Conservation (phyloP, 2,888 invertebrate genomes). For the Agrilus biguttatus region DNA sequence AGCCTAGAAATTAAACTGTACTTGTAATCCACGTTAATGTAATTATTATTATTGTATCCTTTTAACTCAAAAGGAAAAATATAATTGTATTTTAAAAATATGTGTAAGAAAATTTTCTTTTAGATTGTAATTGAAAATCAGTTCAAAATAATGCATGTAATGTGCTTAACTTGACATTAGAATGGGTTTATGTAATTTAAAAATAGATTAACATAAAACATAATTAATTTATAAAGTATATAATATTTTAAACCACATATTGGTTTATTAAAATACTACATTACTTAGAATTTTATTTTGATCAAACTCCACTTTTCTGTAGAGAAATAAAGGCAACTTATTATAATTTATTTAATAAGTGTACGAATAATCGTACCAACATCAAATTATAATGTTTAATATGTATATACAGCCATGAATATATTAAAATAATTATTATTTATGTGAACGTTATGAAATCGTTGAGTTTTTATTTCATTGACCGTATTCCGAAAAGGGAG, state of each 20-base stretch:
- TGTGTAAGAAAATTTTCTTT: too few relatives aligned
- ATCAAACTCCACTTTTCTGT: neutral
- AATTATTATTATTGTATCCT: neutral
- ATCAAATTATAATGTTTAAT: conserved; percentile 24
- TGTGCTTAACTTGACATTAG: too few relatives aligned
- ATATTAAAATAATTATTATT: conserved; percentile 17
- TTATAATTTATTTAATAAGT: conserved; percentile 21
- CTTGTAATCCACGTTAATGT: neutral
- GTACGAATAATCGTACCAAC: conserved; percentile 30
- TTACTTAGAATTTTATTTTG: too few relatives aligned
- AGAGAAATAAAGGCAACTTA: neutral
- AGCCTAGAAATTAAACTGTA: conserved; percentile 12
- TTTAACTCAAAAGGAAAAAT: neutral
- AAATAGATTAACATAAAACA: too few relatives aligned
- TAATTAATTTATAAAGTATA: too few relatives aligned
- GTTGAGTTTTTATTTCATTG: conserved; percentile 18
- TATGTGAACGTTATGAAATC: conserved; percentile 20
- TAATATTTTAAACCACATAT: too few relatives aligned
- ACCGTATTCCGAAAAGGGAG: conserved; percentile 4
- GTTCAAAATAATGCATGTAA: too few relatives aligned
- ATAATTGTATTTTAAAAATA: too few relatives aligned
- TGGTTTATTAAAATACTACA: too few relatives aligned
- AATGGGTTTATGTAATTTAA: too few relatives aligned
- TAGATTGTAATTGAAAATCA: too few relatives aligned
- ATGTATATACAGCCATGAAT: conserved; percentile 28